phyloP scores from a whole-genome alignment of 2,888 invertebrate genomes.

The Darwinula stevensoni region DNA sequence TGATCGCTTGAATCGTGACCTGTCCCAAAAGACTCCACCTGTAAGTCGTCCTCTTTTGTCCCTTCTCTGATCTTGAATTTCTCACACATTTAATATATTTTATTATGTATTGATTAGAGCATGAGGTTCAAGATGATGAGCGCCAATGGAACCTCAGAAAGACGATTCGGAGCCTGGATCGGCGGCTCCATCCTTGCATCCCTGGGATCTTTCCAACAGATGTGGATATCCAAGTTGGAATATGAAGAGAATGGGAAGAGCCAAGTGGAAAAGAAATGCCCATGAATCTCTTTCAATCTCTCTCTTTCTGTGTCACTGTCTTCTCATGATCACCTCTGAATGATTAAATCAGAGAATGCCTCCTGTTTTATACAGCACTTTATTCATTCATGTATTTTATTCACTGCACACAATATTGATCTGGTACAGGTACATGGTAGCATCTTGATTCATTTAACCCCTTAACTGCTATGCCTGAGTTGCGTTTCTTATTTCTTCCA shows the following conservation, averaged over 20 bases:
- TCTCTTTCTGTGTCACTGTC: too few species aligned
- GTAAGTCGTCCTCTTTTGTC: slow-evolving; percentile 13
- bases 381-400: too few species aligned
- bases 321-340: too few species aligned
- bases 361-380: too few species aligned
- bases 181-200: slow-evolving; percentile 95
- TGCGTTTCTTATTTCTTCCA: too few species aligned
- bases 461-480: too few species aligned
- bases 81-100: background rate
- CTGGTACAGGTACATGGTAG: too few species aligned
- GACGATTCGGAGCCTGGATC: slow-evolving; percentile 92
- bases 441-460: too few species aligned
- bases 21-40: slow-evolving; percentile 60
- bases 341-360: too few species aligned
- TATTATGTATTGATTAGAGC: slow-evolving; percentile 24
- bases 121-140: slow-evolving; percentile 81
- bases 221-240: slow-evolving; percentile 99
- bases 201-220: slow-evolving; percentile 95
- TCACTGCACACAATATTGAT: too few species aligned
- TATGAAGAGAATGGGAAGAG: slow-evolving; percentile 93
- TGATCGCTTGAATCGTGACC: slow-evolving; percentile 62
- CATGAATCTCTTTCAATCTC: slow-evolving; percentile 14
- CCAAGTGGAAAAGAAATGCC: slow-evolving; percentile 75
- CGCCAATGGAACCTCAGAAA: slow-evolving; percentile 61
- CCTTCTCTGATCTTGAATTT: slow-evolving; percentile 4